Evolutionary conservation across 2,888 invertebrate genomes (phyloP).

Genomic region (Trissoscelio sp.): DNA sequence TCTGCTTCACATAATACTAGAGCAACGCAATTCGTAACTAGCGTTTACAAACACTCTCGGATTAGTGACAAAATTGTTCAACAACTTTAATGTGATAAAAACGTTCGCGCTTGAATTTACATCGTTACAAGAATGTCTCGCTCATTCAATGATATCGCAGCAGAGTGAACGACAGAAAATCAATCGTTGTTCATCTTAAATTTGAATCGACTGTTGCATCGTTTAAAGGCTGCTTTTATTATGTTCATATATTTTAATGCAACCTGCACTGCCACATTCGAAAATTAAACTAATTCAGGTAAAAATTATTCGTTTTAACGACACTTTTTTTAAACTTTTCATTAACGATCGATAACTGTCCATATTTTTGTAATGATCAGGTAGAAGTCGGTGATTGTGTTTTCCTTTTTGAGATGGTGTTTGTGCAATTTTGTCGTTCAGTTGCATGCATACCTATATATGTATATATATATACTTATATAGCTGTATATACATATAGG

Average conservation of each 20-base stretch:
- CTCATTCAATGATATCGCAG: slow-evolving; percentile 15
- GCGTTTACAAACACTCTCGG: no score
- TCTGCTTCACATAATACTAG: slow-evolving; percentile 8
- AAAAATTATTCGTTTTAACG: not conserved
- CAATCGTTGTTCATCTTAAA: slow-evolving; percentile 54
- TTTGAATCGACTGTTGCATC: slow-evolving; percentile 20
- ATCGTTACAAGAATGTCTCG: not conserved
- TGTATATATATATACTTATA: not conserved
- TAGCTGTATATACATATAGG: no score
- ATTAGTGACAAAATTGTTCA: no score
- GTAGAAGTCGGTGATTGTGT: no score
- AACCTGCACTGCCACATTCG: slow-evolving; percentile 39
- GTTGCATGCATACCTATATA: not conserved
- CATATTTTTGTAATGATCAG: not conserved
- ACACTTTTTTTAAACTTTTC: no score
- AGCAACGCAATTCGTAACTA: slow-evolving; percentile 1
- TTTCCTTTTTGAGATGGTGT: no score
- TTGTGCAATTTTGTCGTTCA: not conserved
- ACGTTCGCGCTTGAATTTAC: not conserved
- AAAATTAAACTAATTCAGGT: slow-evolving; percentile 18
- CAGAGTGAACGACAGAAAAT: slow-evolving; percentile 52
- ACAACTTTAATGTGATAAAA: no score
- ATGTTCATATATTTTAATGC: slow-evolving; percentile 17
- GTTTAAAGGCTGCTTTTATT: slow-evolving; percentile 26
- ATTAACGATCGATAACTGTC: no score